Percentiles rank a stretch among this genome's conserved stretches.
These are phyloP conservation scores for Drosophila sturtevanti DNA, from an alignment of 1,140 invertebrate species.

Conservation along the genomic window DNA sequence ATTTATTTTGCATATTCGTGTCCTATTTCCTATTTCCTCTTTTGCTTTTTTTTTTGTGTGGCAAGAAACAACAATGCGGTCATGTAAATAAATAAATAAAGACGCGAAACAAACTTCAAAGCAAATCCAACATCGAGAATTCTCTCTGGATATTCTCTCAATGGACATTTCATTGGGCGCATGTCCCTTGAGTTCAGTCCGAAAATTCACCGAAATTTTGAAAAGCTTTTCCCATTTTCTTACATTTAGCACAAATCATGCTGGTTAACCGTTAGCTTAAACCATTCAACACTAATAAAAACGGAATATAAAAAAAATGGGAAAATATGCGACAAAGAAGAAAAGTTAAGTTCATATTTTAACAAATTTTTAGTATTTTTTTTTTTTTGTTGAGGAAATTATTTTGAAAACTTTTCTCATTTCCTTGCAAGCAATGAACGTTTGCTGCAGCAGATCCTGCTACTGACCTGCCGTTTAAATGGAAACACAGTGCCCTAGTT, in stretches of 20 bases:
- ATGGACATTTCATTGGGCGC: slow-evolving; percentile 23
- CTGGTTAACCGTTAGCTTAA: slow-evolving; percentile 48
- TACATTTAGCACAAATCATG: slow-evolving; percentile 49
- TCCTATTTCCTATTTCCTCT: slow-evolving; percentile 14
- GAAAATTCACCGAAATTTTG: slow-evolving; percentile 28
- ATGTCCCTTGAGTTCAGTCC: slow-evolving; percentile 49
- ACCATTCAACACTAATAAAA: slow-evolving; percentile 2
- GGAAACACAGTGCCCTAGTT: slow-evolving; percentile 82
- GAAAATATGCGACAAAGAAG: neutral
- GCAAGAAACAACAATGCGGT: slow-evolving; percentile 28
- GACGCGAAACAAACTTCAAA: slow-evolving; percentile 71
- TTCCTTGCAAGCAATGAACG: slow-evolving; percentile 33
- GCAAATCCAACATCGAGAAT: slow-evolving; percentile 56
- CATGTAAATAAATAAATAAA: slow-evolving; percentile 78
- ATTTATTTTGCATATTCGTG: slow-evolving; percentile 27
- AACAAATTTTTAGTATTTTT: neutral
- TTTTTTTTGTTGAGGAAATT: neutral
- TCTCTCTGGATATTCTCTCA: neutral
- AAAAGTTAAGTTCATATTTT: neutral
- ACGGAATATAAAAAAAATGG: neutral
- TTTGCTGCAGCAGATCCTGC: slow-evolving; percentile 43
- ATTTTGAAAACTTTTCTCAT: no score
- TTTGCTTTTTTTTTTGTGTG: neutral
- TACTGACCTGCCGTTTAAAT: slow-evolving; percentile 60
- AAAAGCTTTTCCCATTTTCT: slow-evolving; percentile 38